These are phyloP conservation scores for Rhinoderma darwinii DNA, from an alignment of 2,113 vertebrate species.

Conservation along the genomic window DNA sequence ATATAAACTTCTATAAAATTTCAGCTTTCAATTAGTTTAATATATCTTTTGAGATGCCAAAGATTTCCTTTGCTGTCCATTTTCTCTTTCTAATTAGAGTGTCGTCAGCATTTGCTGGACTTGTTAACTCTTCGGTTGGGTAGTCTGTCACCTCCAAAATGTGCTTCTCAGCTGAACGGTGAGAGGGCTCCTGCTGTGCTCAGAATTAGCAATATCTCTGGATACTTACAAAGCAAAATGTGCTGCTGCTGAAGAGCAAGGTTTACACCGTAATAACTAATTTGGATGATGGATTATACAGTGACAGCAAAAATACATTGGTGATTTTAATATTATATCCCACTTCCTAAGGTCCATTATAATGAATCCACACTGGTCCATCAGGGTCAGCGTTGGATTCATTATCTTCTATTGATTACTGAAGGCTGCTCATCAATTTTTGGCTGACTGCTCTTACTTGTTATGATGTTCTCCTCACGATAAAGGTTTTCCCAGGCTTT, in stretches of 20 bases:
- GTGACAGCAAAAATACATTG: neutral
- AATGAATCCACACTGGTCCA: slow-evolving; percentile 29
- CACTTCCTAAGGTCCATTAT: slow-evolving; percentile 3
- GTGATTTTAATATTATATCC: slow-evolving; percentile 21
- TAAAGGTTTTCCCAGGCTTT: slow-evolving; percentile 10
- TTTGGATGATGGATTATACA: slow-evolving; percentile 26
- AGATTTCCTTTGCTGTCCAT: slow-evolving; percentile 36
- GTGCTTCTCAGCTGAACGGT: slow-evolving; percentile 43
- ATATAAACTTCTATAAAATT: neutral
- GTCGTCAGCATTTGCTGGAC: slow-evolving; percentile 47
- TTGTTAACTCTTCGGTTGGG: slow-evolving; percentile 38
- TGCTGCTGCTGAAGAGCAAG: slow-evolving; percentile 38
- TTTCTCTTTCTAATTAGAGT: slow-evolving; percentile 46
- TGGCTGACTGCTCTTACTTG: slow-evolving; percentile 20
- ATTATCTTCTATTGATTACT: slow-evolving; percentile 42
- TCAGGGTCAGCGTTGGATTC: slow-evolving; percentile 42
- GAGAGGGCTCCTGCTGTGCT: slow-evolving; percentile 49
- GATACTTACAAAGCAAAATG: slow-evolving; percentile 48
- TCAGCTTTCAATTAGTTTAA: slow-evolving; percentile 33
- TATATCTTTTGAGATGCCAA: slow-evolving; percentile 23
- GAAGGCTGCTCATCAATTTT: slow-evolving; percentile 29
- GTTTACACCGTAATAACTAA: slow-evolving; percentile 33
- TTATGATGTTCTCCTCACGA: slow-evolving; percentile 14
- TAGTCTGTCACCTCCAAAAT: slow-evolving; percentile 54
- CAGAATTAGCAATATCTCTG: slow-evolving; percentile 45